Evolutionary conservation across 2,113 vertebrate genomes (phyloP).

Genomic region (Seriola aureovittata): DNA sequence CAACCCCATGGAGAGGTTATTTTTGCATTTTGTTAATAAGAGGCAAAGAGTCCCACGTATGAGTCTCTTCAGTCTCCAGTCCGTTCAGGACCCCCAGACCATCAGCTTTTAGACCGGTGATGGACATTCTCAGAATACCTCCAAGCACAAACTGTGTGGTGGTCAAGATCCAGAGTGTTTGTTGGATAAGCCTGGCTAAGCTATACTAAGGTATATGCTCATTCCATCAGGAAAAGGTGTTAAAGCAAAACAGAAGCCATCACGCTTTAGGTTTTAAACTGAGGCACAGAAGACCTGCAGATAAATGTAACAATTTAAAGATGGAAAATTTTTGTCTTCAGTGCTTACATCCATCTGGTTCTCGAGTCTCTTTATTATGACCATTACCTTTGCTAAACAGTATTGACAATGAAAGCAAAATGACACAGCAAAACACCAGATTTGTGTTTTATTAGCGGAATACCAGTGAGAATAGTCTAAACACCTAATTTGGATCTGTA

Average conservation of each 20-base stretch:
- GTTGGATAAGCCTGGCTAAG: conserved; percentile 38
- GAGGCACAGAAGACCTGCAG: neutral
- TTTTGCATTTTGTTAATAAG: neutral
- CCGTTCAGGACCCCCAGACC: neutral
- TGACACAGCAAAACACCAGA: neutral
- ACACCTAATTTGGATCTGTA: no score
- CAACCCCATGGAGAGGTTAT: neutral
- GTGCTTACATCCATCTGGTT: no score
- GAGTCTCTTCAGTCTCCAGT: neutral
- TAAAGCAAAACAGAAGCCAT: conserved; percentile 4
- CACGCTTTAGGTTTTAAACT: conserved; percentile 17
- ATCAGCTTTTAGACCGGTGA: neutral
- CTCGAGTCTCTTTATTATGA: no score
- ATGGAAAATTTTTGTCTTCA: no score
- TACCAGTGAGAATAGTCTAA: no score
- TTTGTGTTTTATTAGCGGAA: neutral
- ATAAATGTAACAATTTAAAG: neutral
- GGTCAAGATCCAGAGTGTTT: conserved; percentile 42
- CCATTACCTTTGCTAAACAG: no score
- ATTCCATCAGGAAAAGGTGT: conserved; percentile 15
- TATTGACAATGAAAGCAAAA: neutral
- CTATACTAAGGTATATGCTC: conserved; percentile 28
- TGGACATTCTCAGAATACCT: conserved; percentile 57
- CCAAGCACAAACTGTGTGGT: conserved; percentile 19
- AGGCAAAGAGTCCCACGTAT: neutral